Evolutionary conservation across 2,113 vertebrate species (phyloP).

Genomic region (Leptobrachium ailaonicum): DNA sequence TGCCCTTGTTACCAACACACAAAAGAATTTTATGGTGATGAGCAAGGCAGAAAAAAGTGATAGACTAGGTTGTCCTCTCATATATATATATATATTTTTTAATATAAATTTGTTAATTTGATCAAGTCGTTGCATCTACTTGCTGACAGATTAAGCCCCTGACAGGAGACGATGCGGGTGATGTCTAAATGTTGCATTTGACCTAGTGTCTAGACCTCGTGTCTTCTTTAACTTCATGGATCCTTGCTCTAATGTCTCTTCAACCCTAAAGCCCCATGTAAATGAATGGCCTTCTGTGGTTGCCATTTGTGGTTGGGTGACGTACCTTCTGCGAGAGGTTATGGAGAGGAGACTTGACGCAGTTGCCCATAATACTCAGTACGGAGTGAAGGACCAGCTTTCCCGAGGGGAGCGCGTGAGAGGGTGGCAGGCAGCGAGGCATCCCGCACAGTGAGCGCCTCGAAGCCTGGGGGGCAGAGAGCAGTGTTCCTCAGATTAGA

Average conservation of each 20-base stretch:
- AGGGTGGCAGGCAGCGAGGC: constrained; percentile 62
- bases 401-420: constrained; percentile 56
- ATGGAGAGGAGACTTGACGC: constrained; percentile 94
- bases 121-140: too few relatives aligned
- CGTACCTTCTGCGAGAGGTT: constrained; percentile 96
- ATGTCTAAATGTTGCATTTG: too few relatives aligned
- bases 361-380: constrained; percentile 91
- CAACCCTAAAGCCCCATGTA: not conserved
- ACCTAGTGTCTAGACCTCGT: not conserved
- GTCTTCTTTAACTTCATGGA: too few relatives aligned
- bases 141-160: too few relatives aligned
- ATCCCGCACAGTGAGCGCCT: constrained; percentile 68
- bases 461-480: constrained; percentile 63
- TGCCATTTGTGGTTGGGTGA: constrained; percentile 45
- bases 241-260: too few relatives aligned
- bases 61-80: too few relatives aligned
- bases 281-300: not conserved
- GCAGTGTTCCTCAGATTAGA: constrained; percentile 57
- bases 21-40: too few relatives aligned
- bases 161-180: too few relatives aligned
- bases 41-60: too few relatives aligned
- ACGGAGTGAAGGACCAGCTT: constrained; percentile 60
- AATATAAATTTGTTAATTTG: too few relatives aligned
- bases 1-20: too few relatives aligned
- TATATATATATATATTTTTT: too few relatives aligned